Evolutionary conservation across 2,797 vertebrate genomes (phyloP), one percentile per base, ranked within the genome.

Genomic region (Tapera naevia): DNA sequence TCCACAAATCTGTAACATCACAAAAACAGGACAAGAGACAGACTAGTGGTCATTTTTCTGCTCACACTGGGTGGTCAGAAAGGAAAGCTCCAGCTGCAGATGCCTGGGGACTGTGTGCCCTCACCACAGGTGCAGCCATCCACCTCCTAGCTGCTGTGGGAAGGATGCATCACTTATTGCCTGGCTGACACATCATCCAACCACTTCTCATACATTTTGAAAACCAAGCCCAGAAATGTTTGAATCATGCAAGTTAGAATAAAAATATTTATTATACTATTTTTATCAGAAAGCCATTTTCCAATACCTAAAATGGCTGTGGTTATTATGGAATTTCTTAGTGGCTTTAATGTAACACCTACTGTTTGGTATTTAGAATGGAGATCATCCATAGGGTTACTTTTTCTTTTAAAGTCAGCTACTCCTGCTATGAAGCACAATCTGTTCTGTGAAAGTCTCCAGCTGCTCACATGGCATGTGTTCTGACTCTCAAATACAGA

Each of bases 41-140:
- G 50, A 33, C 67, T 41, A 41, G 33, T 17, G 39, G 30, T 18
- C 35, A 3, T 41, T 56, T 18, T 41, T 78, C 61, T 74, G 62
- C 74, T 58, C 6, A 1, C 14, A 1, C 3, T 4, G 5, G 7
- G 28, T 16, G 50, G n/a, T 50, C 54, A 39, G 65, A 15, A 23
- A 64, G 72, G 39, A 28, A 7, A 0, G 0, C 32, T 17, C 13
- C 33, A 13, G 39, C 19, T 25, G 53, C 18, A 64, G 78, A n/a
- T 21, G 56, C 28, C 13, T 4, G n/a, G 56, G 30, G 35, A 16
- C 57, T 4, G 10, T 7, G 0, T 0, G 4, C 21, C n/a, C 43
- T 62, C 25, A 35, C 41, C 37, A 8, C 4, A 3, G 17, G 25
- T 1, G 3, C 8, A 58, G 39, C 57, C 13, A 2, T 21, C 37